Percentiles rank a stretch among this genome's conserved stretches.
These are phyloP conservation scores for Serinus canaria DNA, from an alignment of 2,113 vertebrate genomes.

Conservation along the genomic window DNA sequence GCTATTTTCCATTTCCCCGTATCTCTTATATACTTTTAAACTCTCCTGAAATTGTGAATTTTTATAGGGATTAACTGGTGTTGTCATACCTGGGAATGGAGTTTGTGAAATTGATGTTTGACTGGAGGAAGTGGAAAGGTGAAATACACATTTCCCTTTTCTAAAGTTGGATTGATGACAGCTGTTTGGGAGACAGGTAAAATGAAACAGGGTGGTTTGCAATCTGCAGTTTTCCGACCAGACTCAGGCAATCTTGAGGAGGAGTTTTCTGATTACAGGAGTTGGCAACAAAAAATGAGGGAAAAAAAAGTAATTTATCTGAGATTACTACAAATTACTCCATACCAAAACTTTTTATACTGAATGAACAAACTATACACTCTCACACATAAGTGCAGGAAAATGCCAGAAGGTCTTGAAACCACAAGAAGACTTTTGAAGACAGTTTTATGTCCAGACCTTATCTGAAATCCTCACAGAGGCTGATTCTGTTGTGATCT, in stretches of 20 bases:
- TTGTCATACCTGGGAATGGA: not conserved
- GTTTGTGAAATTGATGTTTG: not conserved
- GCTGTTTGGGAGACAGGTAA: not conserved
- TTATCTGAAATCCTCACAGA: not conserved
- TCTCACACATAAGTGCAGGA: not conserved
- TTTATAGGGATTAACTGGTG: not conserved
- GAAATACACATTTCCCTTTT: not conserved
- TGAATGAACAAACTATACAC: not conserved
- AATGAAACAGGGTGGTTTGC: not conserved
- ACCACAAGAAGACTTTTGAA: not conserved
- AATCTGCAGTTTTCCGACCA: not conserved
- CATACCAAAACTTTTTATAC: not conserved
- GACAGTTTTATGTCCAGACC: not conserved
- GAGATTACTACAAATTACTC: not conserved
- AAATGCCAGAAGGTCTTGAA: not conserved
- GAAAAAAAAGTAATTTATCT: not conserved
- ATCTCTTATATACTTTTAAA: not conserved
- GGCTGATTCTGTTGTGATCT: not conserved
- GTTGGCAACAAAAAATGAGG: not conserved
- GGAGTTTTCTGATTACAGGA: not conserved
- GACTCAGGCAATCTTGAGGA: not conserved
- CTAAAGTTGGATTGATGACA: not conserved
- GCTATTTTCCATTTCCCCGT: not conserved
- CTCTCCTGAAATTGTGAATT: not conserved
- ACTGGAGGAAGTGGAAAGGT: not conserved